phyloP scores from a whole-genome alignment of 2,113 vertebrate species.

The Megaptera novaeangliae region DNA sequence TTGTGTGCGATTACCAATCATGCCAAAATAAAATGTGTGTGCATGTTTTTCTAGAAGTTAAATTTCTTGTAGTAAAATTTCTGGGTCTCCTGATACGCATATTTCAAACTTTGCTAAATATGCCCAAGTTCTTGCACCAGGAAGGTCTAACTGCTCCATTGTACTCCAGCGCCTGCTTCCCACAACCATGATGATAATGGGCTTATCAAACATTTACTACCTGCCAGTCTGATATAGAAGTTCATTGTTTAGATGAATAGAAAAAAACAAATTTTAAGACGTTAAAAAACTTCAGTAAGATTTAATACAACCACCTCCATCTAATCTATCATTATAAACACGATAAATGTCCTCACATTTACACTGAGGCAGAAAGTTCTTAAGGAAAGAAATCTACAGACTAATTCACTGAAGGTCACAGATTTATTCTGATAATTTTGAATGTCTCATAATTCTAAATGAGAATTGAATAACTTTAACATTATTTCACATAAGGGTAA shows the following conservation, averaged over 20 bases:
- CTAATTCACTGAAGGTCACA: not conserved
- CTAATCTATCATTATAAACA: not conserved
- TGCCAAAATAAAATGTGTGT: not conserved
- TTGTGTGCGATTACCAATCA: not conserved
- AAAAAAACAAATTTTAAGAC: not conserved
- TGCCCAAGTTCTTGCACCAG: not conserved
- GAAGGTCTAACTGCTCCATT: not conserved
- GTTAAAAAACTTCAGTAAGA: not conserved
- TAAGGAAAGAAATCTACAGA: not conserved
- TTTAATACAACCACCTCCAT: not conserved
- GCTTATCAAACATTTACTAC: not conserved
- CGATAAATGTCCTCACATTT: slow-evolving; percentile 19
- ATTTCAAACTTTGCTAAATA: not conserved
- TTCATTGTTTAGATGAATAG: not conserved
- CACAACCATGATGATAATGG: not conserved
- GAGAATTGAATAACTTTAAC: not conserved
- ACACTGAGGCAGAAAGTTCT: not conserved
- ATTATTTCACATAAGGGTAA: not conserved
- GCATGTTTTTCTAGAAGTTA: not conserved
- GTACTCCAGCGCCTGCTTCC: not conserved
- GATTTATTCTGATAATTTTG: not conserved
- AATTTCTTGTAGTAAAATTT: not conserved
- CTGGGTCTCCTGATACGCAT: not conserved
- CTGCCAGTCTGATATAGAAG: not conserved
- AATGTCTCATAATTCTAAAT: not conserved